These are phyloP conservation scores for Macquaria australasica DNA, from an alignment of 2,113 vertebrate genomes.

Conservation along the genomic window DNA sequence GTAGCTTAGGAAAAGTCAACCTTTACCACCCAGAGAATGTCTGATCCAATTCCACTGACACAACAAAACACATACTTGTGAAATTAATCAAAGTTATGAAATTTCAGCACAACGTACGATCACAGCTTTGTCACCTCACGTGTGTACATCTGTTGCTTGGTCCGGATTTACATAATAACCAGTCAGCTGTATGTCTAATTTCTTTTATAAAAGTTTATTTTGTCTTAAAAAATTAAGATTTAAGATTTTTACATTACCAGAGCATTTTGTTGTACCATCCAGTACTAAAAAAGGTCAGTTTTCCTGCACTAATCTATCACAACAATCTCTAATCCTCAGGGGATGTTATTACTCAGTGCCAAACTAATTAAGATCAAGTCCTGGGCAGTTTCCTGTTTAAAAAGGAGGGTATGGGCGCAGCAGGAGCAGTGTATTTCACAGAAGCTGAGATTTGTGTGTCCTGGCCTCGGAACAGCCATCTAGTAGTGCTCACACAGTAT, in stretches of 20 bases:
- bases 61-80: slow-evolving; percentile 67
- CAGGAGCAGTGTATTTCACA: slow-evolving; percentile 77
- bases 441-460: slow-evolving; percentile 88
- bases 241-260: background rate
- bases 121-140: slow-evolving; percentile 24
- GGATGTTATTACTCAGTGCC: slow-evolving; percentile 89
- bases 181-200: background rate
- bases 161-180: slow-evolving; percentile 30
- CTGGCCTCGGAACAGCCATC: slow-evolving; percentile 85
- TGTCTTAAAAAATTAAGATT: slow-evolving; percentile 19
- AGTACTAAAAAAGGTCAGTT: slow-evolving; percentile 23
- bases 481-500: slow-evolving; percentile 86
- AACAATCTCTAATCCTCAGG: slow-evolving; percentile 82
- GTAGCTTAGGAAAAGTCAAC: slow-evolving; percentile 77
- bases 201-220: background rate
- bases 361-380: slow-evolving; percentile 90
- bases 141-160: slow-evolving; percentile 1
- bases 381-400: slow-evolving; percentile 82
- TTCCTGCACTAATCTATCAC: slow-evolving; percentile 61
- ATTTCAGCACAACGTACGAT: slow-evolving; percentile 55
- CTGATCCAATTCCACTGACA: slow-evolving; percentile 82
- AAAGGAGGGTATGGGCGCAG: slow-evolving; percentile 83
- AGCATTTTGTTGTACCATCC: slow-evolving; percentile 15
- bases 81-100: slow-evolving; percentile 65
- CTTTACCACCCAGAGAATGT: slow-evolving; percentile 78